These are phyloP conservation scores for Heteromormyrus szaboi DNA, from an alignment of 2,797 vertebrate genomes.

Conservation along the genomic window DNA sequence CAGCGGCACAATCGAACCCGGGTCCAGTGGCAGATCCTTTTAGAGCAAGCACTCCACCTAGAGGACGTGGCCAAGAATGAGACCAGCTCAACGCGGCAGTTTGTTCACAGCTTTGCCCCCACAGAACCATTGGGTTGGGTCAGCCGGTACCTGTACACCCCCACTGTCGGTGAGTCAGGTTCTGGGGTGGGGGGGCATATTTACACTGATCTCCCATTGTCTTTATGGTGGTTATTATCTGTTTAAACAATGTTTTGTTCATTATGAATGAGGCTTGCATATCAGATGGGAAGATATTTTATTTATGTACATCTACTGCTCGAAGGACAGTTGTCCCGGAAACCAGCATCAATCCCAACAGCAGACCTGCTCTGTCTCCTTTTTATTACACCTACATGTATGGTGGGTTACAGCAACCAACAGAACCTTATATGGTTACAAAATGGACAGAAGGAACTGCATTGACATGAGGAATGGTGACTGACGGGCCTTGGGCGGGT, in stretches of 20 bases:
- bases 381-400: background rate
- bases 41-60: slow-evolving; percentile 88
- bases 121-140: slow-evolving; percentile 72
- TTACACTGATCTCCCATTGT: background rate
- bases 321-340: background rate
- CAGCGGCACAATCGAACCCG: slow-evolving; percentile 89
- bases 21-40: slow-evolving; percentile 90
- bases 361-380: background rate
- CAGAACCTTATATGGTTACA: background rate
- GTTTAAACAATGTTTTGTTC: background rate
- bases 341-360: background rate
- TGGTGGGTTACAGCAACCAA: background rate
- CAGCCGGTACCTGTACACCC: slow-evolving; percentile 77
- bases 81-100: slow-evolving; percentile 75
- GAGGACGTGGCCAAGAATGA: slow-evolving; percentile 95
- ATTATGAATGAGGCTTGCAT: background rate
- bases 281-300: background rate
- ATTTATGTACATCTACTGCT: background rate
- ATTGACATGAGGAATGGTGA: background rate
- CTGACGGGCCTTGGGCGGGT: background rate
- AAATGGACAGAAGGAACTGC: background rate
- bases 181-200: background rate
- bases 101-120: slow-evolving; percentile 81
- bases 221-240: background rate
- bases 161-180: slow-evolving; percentile 68